Base-by-base conservation (phyloP, 1,140 invertebrate genomes). In the Aphidius ervi region DNA sequence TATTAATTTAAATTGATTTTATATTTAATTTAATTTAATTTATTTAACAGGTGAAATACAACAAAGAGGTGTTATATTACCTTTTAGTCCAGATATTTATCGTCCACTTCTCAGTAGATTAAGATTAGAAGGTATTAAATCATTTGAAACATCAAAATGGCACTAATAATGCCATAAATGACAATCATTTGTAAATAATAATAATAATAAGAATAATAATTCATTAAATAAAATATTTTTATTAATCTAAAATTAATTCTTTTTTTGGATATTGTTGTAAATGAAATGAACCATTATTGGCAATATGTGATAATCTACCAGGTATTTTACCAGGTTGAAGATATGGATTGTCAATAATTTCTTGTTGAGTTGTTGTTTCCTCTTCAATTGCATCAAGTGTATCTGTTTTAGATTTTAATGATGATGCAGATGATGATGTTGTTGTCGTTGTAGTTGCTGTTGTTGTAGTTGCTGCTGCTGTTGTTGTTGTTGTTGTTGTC, bases 11-110 rank as follows among this genome's bases (percentile, higher is more conserved):
- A 0, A 20, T 45, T n/a, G 23, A 48, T 58, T 10, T 8, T 48
- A 7, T 49, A 16, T 48, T 54, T 45, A 10, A 39, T 9, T 16
- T 16, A 16, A 16, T 16, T 59, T 54, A 54, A 4, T 46, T n/a
- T n/a, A n/a, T n/a, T n/a, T 4, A 10, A 55, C 77, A 94, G 93
- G 93, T 69, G 97, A 98, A 81, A 98, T 99, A 70, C 95, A 98
- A 80, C 86, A 90, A 65, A 87, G 90, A 66, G 97, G 96, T n/a
- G 89, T 95, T 59, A 85, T 97, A 7, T 75, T 95, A 9, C 96
- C 97, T 2, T 91, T 98, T 63, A 86, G 89, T 0, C 85, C 87
- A 0, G 93, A 97, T 57, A 94, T 98, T 55, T 99, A 97, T 80
- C 85, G 89, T 59, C 92, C 95, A 0, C 89, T 99, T 69, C 78